Evolutionary conservation across 2,888 invertebrate species (phyloP).

Genomic region (Carpatolechia fugitivella): DNA sequence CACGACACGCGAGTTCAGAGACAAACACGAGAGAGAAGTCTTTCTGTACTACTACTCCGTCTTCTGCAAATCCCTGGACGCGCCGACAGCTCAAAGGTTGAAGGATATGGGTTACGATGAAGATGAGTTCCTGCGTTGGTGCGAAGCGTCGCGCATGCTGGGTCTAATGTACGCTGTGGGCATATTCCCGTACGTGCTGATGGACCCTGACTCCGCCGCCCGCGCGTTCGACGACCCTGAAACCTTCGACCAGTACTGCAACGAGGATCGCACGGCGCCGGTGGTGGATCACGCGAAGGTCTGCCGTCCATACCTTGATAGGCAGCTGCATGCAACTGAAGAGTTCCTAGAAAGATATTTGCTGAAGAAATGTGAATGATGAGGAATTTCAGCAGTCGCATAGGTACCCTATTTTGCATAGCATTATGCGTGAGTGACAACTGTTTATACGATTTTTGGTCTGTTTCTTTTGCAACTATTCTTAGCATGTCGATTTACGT

Average conservation of each 20-base stretch:
- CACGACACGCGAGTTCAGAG: conserved; percentile 47
- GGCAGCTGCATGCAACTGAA: conserved; percentile 23
- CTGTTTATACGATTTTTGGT: background rate
- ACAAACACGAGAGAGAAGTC: conserved; percentile 39
- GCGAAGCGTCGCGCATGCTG: conserved; percentile 41
- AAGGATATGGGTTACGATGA: conserved; percentile 37
- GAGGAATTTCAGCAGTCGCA: too few relatives aligned
- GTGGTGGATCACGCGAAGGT: conserved; percentile 27
- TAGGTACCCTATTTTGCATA: background rate
- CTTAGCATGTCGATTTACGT: too few relatives aligned
- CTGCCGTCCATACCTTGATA: background rate
- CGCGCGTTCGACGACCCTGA: conserved; percentile 33
- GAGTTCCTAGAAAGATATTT: conserved; percentile 30
- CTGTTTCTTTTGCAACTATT: too few relatives aligned
- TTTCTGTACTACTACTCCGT: conserved; percentile 44
- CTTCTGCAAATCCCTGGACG: conserved; percentile 35
- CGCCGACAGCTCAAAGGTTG: conserved; percentile 36
- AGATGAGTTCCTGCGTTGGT: conserved; percentile 34
- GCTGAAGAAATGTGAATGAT: background rate
- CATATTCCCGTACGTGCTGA: conserved; percentile 39
- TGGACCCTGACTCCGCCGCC: conserved; percentile 35
- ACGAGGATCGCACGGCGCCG: conserved; percentile 33
- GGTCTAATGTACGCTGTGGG: conserved; percentile 20
- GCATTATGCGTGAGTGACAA: background rate
- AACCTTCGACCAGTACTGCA: conserved; percentile 26